Percentiles rank a stretch among this genome's conserved stretches.
phyloP scores from a whole-genome alignment of 2,113 vertebrate genomes.

The Tangachromis dhanisi region DNA sequence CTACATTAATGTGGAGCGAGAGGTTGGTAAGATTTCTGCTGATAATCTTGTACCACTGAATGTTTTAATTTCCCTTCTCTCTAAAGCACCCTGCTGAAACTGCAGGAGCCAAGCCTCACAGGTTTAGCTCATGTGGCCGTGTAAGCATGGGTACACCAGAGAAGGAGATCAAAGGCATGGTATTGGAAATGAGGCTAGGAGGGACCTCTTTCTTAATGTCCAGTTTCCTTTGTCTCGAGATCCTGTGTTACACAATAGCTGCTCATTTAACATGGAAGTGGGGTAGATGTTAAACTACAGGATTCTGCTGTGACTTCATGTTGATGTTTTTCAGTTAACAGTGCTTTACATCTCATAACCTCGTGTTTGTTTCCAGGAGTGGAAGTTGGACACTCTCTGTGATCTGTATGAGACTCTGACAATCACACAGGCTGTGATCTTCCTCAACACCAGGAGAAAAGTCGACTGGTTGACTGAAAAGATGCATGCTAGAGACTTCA shows the following conservation, averaged over 20 bases:
- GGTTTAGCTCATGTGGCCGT: slow-evolving; percentile 58
- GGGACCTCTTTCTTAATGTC: slow-evolving; percentile 80
- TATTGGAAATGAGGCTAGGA: slow-evolving; percentile 55
- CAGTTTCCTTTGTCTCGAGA: slow-evolving; percentile 64
- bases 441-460: slow-evolving; percentile 97
- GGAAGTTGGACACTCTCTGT: slow-evolving; percentile 97
- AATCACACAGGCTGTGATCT: slow-evolving; percentile 98
- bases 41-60: background rate
- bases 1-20: slow-evolving; percentile 97
- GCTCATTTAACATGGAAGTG: background rate
- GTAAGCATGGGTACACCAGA: slow-evolving; percentile 69
- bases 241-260: slow-evolving; percentile 57
- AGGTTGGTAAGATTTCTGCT: slow-evolving; percentile 71
- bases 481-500: slow-evolving; percentile 97
- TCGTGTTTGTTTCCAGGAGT: slow-evolving; percentile 74
- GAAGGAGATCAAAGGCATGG: slow-evolving; percentile 69
- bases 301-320: no score
- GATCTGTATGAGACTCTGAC: slow-evolving; percentile 96
- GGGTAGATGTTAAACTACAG: background rate
- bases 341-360: background rate
- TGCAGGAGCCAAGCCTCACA: slow-evolving; percentile 41
- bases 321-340: background rate
- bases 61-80: slow-evolving; percentile 47
- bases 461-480: slow-evolving; percentile 99
- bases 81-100: slow-evolving; percentile 74